These are phyloP conservation scores for Chrysodeixis includens DNA, from an alignment of 2,888 invertebrate species.

Conservation along the genomic window DNA sequence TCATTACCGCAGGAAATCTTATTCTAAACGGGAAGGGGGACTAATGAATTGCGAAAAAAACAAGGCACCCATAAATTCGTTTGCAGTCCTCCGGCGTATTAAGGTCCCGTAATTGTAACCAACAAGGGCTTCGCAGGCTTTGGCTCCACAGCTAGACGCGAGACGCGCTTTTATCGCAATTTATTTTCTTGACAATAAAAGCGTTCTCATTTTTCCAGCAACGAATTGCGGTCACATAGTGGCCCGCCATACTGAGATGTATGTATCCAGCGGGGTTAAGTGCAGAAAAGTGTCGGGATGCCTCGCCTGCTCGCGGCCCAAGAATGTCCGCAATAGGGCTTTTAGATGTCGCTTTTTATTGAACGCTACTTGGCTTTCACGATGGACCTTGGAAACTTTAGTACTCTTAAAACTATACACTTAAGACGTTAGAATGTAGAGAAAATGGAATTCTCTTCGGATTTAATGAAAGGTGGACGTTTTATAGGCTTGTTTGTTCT, in stretches of 20 bases:
- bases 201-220: slow-evolving; percentile 72
- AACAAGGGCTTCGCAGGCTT: slow-evolving; percentile 59
- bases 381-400: slow-evolving; percentile 50
- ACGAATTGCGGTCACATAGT: slow-evolving; percentile 79
- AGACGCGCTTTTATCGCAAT: slow-evolving; percentile 55
- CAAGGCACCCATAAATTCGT: slow-evolving; percentile 69
- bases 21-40: slow-evolving; percentile 49
- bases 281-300: slow-evolving; percentile 78
- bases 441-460: slow-evolving; percentile 38
- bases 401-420: slow-evolving; percentile 41
- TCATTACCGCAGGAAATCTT: slow-evolving; percentile 49
- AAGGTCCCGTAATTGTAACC: slow-evolving; percentile 74
- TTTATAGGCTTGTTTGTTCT: slow-evolving; percentile 29
- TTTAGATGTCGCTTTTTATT: slow-evolving; percentile 71
- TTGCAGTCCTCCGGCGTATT: slow-evolving; percentile 64
- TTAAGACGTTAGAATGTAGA: slow-evolving; percentile 39
- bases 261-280: slow-evolving; percentile 71
- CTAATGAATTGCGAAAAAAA: slow-evolving; percentile 59
- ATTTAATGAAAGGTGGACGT: slow-evolving; percentile 33
- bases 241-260: slow-evolving; percentile 59
- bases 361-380: slow-evolving; percentile 64
- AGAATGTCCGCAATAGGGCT: slow-evolving; percentile 72
- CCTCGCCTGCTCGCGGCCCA: slow-evolving; percentile 63
- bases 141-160: slow-evolving; percentile 54
- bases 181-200: slow-evolving; percentile 77